phyloP scores from a whole-genome alignment of 1,140 invertebrate species.

The Calephelis virginiensis region DNA sequence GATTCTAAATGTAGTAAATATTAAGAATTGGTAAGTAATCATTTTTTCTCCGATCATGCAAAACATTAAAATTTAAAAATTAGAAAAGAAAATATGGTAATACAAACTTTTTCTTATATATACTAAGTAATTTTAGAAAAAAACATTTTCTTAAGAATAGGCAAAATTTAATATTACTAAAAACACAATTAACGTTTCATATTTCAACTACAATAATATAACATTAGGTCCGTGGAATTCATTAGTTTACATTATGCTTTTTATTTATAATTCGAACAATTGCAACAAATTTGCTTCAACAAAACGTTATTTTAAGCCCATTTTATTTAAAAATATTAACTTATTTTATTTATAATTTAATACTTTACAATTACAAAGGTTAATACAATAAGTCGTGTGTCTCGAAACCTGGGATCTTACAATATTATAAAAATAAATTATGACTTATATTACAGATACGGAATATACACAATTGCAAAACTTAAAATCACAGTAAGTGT shows the following conservation, averaged over 20 bases:
- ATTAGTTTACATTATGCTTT: neutral
- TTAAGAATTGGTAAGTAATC: no score
- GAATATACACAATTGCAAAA: conserved; percentile 6
- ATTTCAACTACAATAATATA: neutral
- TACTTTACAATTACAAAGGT: conserved; percentile 19
- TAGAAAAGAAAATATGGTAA: no score
- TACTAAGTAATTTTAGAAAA: no score
- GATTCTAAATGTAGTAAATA: no score
- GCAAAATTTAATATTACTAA: no score
- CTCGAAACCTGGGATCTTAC: conserved; percentile 53
- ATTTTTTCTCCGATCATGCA: no score
- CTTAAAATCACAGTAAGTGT: conserved; percentile 11
- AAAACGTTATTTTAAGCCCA: neutral
- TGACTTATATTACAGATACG: conserved; percentile 3
- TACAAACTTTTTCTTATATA: no score
- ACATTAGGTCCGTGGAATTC: neutral
- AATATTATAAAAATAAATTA: conserved; percentile 69
- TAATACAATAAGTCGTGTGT: conserved; percentile 46
- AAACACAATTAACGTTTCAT: no score
- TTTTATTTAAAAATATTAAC: neutral
- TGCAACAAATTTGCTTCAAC: neutral
- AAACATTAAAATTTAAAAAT: no score
- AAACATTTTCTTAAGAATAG: no score
- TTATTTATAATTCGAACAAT: conserved; percentile 33
- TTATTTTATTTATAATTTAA: conserved; percentile 25